Evolutionary conservation across 2,888 invertebrate species (phyloP).

Genomic region (Dynastes tityus): DNA sequence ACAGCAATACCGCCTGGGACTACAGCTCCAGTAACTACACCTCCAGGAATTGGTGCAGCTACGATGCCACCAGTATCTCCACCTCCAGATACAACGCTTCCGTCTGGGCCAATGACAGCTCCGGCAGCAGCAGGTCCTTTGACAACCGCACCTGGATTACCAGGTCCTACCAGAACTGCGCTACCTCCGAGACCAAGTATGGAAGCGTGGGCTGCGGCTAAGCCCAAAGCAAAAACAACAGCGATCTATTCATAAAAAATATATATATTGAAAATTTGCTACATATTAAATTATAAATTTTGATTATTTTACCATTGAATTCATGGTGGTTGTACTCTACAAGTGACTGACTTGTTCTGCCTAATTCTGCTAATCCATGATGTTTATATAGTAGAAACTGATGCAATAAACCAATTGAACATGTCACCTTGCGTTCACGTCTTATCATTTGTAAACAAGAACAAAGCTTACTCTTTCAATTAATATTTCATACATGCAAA

Average conservation of each 20-base stretch:
- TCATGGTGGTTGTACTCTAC: conserved; percentile 21
- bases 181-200: conserved; percentile 37
- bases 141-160: conserved; percentile 44
- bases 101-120: conserved; percentile 65
- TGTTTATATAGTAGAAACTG: conserved; percentile 30
- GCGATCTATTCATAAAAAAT: conserved; percentile 22
- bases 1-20: conserved; percentile 62
- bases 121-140: conserved; percentile 46
- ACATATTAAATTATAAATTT: background rate
- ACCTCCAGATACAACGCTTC: conserved; percentile 70
- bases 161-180: conserved; percentile 45
- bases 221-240: conserved; percentile 41
- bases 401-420: conserved; percentile 11
- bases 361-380: background rate
- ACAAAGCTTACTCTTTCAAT: background rate
- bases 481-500: background rate
- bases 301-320: background rate
- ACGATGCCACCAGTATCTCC: conserved; percentile 68
- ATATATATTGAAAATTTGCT: background rate
- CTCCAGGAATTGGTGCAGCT: conserved; percentile 65
- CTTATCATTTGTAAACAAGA: background rate
- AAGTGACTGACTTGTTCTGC: conserved; percentile 25
- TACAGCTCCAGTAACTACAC: conserved; percentile 63
- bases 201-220: conserved; percentile 40
- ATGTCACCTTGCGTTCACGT: conserved; percentile 6